Conservation (phyloP, 2,797 vertebrate genomes). For the Bufotes viridis region DNA sequence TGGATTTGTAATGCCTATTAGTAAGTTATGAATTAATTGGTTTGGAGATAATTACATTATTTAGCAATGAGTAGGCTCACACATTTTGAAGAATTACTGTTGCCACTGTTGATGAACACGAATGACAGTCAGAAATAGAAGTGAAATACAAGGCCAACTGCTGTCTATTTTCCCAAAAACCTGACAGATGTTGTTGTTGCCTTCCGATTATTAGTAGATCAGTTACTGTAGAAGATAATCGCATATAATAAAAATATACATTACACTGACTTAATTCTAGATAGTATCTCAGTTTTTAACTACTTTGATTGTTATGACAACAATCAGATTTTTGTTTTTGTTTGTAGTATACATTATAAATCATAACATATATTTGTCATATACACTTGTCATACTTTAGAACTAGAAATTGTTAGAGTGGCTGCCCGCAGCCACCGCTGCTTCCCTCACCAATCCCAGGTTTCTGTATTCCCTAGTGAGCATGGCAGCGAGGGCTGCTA, state of each 20-base stretch:
- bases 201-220: slow-evolving; percentile 34
- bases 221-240: slow-evolving; percentile 59
- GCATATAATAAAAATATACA: slow-evolving; percentile 25
- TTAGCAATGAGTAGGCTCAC: slow-evolving; percentile 46
- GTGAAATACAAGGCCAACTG: slow-evolving; percentile 47
- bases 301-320: background rate
- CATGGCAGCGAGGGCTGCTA: no score
- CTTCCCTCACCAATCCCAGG: no score
- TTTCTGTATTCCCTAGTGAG: no score
- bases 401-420: no score
- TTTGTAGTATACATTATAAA: no score
- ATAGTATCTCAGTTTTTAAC: background rate
- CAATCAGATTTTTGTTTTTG: background rate
- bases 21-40: slow-evolving; percentile 43
- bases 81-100: background rate
- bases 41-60: slow-evolving; percentile 56
- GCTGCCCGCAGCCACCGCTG: no score
- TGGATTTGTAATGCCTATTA: slow-evolving; percentile 53
- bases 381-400: no score
- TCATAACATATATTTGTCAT: no score
- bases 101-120: slow-evolving; percentile 55
- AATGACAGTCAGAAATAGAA: slow-evolving; percentile 56
- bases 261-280: background rate
- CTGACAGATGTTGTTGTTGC: slow-evolving; percentile 57
- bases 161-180: slow-evolving; percentile 46